Evolutionary conservation across 2,888 invertebrate species (phyloP), one percentile per base, ranked within the genome.

Genomic region (Ditula angustiorana): DNA sequence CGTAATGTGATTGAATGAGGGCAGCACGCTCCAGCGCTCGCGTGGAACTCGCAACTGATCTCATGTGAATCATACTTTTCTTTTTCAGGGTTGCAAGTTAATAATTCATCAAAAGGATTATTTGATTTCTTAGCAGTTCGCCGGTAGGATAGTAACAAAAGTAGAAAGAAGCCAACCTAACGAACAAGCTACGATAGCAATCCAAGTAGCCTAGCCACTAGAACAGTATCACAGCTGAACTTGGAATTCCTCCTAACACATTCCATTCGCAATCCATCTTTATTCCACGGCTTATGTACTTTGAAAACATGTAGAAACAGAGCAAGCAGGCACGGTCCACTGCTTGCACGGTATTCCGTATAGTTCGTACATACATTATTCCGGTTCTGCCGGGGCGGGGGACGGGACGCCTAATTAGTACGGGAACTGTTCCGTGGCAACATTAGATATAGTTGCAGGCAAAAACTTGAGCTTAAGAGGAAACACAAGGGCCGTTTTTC

Each of bases 1-100:
- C 69, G 74, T 81, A 81, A 84, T 83, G 76, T 76, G 78, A 82
- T 81, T 71, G 80, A 87, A 86, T 81, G 84, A 74, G 85, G 83
- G 69, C 84, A 72, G 70, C 71, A 75, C 74, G 78, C 74, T 78
- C 70, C 58, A 78, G 68, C 76, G 79, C 73, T 71, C 74, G 69
- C 65, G 72, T 72, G 73, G 76, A 76, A 77, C 76, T 74, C 67
- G 68, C 37, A 56, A 41, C 55, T 56, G 41, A 56, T 65, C 66
- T 62, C 72, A 67, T 59, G 59, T 53, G 53, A 64, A 53, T 59
- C 61, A 53, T 61, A 30, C 11, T 50, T 61, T 61, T 59, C 57
- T 57, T 59, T 58, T 47, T 64, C 64, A 59, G 64, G 59, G 64
- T 53, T 64, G 64, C 28, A 46, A 28, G 47, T n/a, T n/a, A n/a